phyloP scores from a whole-genome alignment of 92 coral and sea anemone genomes.

The Porites divaricata region DNA sequence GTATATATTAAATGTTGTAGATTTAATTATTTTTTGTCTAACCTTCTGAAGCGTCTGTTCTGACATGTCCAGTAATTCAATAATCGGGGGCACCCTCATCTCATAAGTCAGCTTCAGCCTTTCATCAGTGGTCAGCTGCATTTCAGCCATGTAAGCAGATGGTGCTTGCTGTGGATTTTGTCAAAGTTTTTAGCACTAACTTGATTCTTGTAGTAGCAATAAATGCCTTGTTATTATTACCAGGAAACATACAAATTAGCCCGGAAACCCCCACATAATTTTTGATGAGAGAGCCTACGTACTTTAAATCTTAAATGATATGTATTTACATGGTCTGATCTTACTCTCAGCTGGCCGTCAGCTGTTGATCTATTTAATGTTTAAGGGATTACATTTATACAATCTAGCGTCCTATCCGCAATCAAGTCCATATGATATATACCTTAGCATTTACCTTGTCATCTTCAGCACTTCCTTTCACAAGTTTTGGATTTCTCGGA shows the following conservation, averaged over 20 bases:
- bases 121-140: conserved; percentile 96
- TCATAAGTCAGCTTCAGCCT: conserved; percentile 89
- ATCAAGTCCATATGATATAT: too few relatives aligned
- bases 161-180: conserved; percentile 86
- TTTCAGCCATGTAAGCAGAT: conserved; percentile 98
- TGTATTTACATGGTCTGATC: too few relatives aligned
- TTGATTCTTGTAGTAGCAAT: neutral
- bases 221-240: too few relatives aligned
- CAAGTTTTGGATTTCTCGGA: conserved; percentile 98
- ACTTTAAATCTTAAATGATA: too few relatives aligned
- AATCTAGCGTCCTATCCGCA: too few relatives aligned
- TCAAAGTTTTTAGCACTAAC: too few relatives aligned
- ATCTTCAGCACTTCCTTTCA: conserved; percentile 81
- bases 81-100: conserved; percentile 97
- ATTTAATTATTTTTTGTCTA: neutral
- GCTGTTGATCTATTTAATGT: too few relatives aligned
- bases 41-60: conserved; percentile 99
- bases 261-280: neutral
- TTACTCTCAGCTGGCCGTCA: too few relatives aligned
- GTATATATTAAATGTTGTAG: too few relatives aligned
- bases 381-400: too few relatives aligned
- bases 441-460: conserved; percentile 81
- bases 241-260: neutral
- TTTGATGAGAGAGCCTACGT: too few relatives aligned
- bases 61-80: conserved; percentile 99